Percentiles rank a stretch among this genome's conserved stretches.
Conservation (phyloP, 2,113 vertebrate species). For the Cygnus buccinator region DNA sequence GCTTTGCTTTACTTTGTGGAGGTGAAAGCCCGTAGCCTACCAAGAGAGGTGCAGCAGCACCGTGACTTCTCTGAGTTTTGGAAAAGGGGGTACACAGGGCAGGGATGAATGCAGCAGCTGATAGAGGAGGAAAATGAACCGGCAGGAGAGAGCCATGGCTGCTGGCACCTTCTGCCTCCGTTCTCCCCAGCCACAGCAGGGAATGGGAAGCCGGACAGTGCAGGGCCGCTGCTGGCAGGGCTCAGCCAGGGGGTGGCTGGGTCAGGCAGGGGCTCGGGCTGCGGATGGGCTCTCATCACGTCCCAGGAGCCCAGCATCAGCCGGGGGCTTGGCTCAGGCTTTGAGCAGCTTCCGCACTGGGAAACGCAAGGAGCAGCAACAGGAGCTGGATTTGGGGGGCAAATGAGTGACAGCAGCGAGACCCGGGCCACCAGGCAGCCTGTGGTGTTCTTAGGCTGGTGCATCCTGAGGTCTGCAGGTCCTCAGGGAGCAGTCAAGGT, state of each 20-base stretch:
- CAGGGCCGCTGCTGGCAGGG: background rate
- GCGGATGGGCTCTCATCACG: fast-evolving
- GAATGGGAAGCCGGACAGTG: background rate
- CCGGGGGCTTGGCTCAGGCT: fast-evolving
- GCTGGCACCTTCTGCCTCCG: background rate
- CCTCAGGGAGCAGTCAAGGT: fast-evolving
- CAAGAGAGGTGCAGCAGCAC: fast-evolving
- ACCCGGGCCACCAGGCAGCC: background rate
- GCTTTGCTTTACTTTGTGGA: background rate
- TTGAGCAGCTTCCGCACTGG: background rate
- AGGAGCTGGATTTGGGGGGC: background rate
- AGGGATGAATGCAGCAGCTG: background rate
- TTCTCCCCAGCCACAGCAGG: background rate
- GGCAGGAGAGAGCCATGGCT: background rate
- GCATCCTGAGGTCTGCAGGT: fast-evolving
- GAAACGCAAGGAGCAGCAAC: fast-evolving
- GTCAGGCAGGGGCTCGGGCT: background rate
- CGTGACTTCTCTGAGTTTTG: background rate
- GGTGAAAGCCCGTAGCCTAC: background rate
- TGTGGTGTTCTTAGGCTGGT: background rate
- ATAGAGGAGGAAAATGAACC: background rate
- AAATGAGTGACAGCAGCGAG: fast-evolving
- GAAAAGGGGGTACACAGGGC: background rate
- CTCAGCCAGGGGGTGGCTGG: background rate
- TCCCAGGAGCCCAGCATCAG: fast-evolving